Conservation (phyloP, 2,888 invertebrate genomes). For the Adelognathus sp. region DNA sequence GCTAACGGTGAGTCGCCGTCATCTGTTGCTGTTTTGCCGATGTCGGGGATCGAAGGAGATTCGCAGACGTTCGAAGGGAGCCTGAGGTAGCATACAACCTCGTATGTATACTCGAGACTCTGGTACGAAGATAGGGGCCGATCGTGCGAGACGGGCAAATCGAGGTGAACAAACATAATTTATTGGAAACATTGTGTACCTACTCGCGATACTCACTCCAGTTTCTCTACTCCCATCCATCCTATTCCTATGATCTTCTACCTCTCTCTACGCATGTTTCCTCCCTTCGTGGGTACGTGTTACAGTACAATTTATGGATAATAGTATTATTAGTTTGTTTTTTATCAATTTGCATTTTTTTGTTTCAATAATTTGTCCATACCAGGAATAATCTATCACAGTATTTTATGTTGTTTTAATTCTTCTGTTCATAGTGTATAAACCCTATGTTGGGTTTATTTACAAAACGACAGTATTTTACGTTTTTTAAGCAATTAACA, state of each 20-base stretch:
- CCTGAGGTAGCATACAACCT: too few species aligned
- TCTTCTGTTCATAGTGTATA: too few species aligned
- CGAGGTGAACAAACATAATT: conserved; percentile 70
- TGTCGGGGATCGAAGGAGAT: not conserved
- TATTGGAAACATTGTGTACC: conserved; percentile 79
- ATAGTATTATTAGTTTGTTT: too few species aligned
- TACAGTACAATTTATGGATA: too few species aligned
- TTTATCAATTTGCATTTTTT: too few species aligned
- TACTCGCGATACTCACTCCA: conserved; percentile 67
- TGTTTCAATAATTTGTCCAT: too few species aligned
- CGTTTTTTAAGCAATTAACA: too few species aligned
- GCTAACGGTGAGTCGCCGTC: not conserved
- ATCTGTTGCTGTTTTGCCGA: not conserved
- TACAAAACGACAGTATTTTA: too few species aligned
- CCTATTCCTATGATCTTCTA: not conserved
- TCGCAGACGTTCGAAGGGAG: not conserved
- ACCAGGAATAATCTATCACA: too few species aligned
- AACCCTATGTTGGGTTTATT: too few species aligned
- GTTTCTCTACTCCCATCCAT: conserved; percentile 29
- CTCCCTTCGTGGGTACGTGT: not conserved
- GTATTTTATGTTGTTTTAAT: too few species aligned
- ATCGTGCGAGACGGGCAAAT: conserved; percentile 60
- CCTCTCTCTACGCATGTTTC: not conserved
- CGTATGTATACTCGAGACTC: conserved; percentile 16
- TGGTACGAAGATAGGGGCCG: conserved; percentile 5